Conservation (phyloP, 1,140 invertebrate genomes). For the Zaprionus tsacasi region DNA sequence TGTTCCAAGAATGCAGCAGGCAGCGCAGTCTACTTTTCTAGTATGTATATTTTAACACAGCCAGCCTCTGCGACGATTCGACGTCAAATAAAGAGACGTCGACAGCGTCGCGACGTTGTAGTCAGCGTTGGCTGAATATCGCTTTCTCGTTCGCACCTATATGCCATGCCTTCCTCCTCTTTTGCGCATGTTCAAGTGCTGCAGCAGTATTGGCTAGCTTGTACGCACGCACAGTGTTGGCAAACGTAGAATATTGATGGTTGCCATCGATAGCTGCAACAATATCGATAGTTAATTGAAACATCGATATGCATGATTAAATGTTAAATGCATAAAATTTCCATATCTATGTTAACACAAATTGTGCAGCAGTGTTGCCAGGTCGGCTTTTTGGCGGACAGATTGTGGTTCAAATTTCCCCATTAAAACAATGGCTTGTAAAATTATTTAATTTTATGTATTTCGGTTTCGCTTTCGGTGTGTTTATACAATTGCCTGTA, state of each 20-base stretch:
- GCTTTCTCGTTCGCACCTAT: constrained; percentile 33
- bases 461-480: constrained; percentile 48
- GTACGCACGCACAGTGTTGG: constrained; percentile 12
- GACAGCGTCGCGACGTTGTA: constrained; percentile 54
- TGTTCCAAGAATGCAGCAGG: constrained; percentile 55
- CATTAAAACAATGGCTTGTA: constrained; percentile 22
- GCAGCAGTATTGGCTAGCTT: constrained; percentile 15
- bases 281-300: constrained; percentile 3
- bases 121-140: constrained; percentile 51
- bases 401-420: no score
- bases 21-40: constrained; percentile 53
- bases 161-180: constrained; percentile 39
- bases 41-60: constrained; percentile 54
- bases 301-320: not conserved
- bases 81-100: constrained; percentile 56
- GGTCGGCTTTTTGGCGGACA: no score
- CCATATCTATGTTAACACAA: not conserved
- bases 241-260: not conserved
- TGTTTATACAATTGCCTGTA: constrained; percentile 46
- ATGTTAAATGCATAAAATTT: not conserved
- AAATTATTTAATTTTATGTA: constrained; percentile 56
- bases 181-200: constrained; percentile 49
- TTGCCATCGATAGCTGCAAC: not conserved
- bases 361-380: not conserved
- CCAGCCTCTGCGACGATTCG: constrained; percentile 51